phyloP scores from a whole-genome alignment of 2,113 vertebrate genomes.

The Gallinago media region DNA sequence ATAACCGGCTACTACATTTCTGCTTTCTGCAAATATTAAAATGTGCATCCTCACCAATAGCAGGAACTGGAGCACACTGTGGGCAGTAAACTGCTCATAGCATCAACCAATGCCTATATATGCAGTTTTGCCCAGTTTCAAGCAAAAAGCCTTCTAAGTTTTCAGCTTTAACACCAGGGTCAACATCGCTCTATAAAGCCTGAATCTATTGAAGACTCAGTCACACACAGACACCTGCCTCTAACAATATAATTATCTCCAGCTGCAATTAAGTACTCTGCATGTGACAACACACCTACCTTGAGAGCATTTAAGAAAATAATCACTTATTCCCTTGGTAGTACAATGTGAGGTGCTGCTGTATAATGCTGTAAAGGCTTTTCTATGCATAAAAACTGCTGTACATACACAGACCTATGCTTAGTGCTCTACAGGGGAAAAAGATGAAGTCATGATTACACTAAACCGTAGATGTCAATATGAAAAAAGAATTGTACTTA shows the following conservation, averaged over 20 bases:
- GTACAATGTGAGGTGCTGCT: background rate
- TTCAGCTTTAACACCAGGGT: background rate
- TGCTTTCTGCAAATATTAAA: background rate
- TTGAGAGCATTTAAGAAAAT: background rate
- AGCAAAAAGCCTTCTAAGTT: background rate
- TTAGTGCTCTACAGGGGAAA: background rate
- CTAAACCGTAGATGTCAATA: background rate
- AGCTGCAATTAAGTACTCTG: background rate
- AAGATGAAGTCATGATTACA: background rate
- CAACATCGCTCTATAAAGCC: background rate
- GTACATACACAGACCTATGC: background rate
- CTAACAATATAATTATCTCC: background rate
- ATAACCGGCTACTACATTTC: background rate
- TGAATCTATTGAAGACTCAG: background rate
- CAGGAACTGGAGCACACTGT: background rate
- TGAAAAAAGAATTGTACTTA: background rate
- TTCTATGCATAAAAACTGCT: background rate
- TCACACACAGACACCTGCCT: background rate
- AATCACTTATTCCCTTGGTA: background rate
- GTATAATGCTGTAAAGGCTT: background rate
- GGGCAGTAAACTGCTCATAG: background rate
- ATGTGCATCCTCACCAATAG: background rate
- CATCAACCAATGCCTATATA: rapidly evolving
- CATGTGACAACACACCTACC: background rate
- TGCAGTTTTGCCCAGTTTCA: background rate